phyloP scores from a whole-genome alignment of 2,888 invertebrate species.

The Loripinus fragilis region DNA sequence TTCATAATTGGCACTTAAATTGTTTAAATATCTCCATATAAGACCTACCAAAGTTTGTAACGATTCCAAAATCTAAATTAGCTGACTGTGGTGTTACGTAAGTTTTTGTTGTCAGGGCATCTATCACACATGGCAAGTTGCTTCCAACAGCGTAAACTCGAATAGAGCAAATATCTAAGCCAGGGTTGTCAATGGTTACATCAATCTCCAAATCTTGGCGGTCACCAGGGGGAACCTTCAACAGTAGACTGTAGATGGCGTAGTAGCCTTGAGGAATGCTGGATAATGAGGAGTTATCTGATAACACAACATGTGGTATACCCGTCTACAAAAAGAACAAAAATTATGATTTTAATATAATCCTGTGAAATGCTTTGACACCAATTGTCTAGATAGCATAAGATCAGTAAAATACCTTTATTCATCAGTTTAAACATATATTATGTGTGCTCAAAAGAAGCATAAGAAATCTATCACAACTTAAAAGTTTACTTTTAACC shows the following conservation, averaged over 20 bases:
- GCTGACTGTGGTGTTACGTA: slow-evolving; percentile 42
- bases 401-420: too few relatives aligned
- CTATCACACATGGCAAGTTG: slow-evolving; percentile 64
- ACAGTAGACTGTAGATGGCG: slow-evolving; percentile 52
- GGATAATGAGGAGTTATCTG: slow-evolving; percentile 45
- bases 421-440: too few relatives aligned
- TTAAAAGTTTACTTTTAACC: too few relatives aligned
- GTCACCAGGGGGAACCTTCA: slow-evolving; percentile 62
- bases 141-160: slow-evolving; percentile 58
- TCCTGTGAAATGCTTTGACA: too few relatives aligned
- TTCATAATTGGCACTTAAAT: too few relatives aligned
- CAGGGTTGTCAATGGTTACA: slow-evolving; percentile 38
- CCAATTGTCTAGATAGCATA: too few relatives aligned
- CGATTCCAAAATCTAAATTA: slow-evolving; percentile 44
- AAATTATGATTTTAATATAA: too few relatives aligned
- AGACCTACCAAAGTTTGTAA: slow-evolving; percentile 64
- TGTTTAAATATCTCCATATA: too few relatives aligned
- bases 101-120: slow-evolving; percentile 35
- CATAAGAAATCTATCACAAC: too few relatives aligned
- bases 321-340: slow-evolving; percentile 27
- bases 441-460: too few relatives aligned
- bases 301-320: slow-evolving; percentile 35
- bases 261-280: slow-evolving; percentile 56
- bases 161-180: slow-evolving; percentile 62
- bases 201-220: slow-evolving; percentile 42